These are phyloP conservation scores for Etheostoma perlongum DNA, from an alignment of 2,797 vertebrate genomes.

Conservation along the genomic window DNA sequence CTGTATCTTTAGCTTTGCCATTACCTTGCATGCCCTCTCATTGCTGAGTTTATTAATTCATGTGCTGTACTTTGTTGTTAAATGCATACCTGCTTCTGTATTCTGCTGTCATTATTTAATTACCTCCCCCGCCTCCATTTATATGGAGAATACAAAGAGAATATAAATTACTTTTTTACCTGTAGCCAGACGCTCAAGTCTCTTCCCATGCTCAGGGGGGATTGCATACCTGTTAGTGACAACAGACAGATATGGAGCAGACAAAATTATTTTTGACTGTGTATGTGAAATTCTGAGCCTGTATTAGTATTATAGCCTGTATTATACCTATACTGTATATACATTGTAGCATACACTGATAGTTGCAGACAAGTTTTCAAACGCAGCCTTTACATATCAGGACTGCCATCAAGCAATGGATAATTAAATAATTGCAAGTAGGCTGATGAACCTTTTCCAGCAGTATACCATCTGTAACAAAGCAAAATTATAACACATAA, in stretches of 20 bases:
- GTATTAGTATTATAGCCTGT: constrained; percentile 8
- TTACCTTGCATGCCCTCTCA: constrained; percentile 31
- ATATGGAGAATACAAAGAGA: constrained; percentile 28
- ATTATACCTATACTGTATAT: constrained; percentile 21
- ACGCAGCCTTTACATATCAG: constrained; percentile 50
- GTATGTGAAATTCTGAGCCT: constrained; percentile 26
- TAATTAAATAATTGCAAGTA: constrained; percentile 22
- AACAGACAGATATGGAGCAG: constrained; percentile 29
- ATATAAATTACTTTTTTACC: constrained; percentile 70
- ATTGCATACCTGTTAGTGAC: constrained; percentile 84
- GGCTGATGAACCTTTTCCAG: not conserved
- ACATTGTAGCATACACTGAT: constrained; percentile 4
- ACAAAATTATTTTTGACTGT: constrained; percentile 46
- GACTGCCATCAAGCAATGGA: constrained; percentile 81
- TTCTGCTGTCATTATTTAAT: constrained; percentile 38
- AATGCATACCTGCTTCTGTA: constrained; percentile 36
- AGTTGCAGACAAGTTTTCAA: constrained; percentile 3
- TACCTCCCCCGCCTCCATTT: constrained; percentile 15
- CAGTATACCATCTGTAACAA: not conserved
- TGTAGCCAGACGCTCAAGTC: constrained; percentile 86
- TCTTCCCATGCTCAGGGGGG: constrained; percentile 87
- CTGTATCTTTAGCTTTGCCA: constrained; percentile 21
- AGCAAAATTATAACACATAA: not conserved
- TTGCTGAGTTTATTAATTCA: constrained; percentile 29
- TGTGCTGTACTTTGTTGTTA: constrained; percentile 44